Conservation (phyloP, 2,888 invertebrate species). For the Tholera decimalis region DNA sequence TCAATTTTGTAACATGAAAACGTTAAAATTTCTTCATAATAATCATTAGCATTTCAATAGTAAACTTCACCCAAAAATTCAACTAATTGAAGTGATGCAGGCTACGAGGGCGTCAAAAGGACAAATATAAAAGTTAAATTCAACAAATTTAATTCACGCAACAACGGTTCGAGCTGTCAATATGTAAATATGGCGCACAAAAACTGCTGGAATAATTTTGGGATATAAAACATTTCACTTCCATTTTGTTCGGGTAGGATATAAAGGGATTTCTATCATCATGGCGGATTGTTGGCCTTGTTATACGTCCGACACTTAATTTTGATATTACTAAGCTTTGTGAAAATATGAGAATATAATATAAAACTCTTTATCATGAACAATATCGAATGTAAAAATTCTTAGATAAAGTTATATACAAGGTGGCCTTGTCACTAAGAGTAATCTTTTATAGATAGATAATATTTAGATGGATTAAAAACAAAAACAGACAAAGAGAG, state of each 20-base stretch:
- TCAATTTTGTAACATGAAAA: not conserved
- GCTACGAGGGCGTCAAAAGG: constrained; percentile 20
- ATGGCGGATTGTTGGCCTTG: not conserved
- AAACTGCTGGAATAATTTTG: constrained; percentile 45
- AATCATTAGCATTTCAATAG: constrained; percentile 1
- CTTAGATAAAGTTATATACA: no score
- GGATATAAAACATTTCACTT: constrained; percentile 40
- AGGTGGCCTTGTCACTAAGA: no score
- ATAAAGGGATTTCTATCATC: constrained; percentile 36
- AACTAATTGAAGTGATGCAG: constrained; percentile 17
- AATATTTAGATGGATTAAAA: no score
- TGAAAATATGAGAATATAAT: no score
- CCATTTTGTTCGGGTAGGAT: constrained; percentile 26
- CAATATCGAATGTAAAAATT: no score
- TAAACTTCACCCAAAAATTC: constrained; percentile 1
- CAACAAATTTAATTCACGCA: constrained; percentile 56
- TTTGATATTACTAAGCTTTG: not conserved
- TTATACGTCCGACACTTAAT: not conserved
- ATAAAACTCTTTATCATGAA: no score
- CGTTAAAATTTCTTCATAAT: no score
- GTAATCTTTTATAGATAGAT: no score
- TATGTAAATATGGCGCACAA: constrained; percentile 59
- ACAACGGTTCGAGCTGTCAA: constrained; percentile 51
- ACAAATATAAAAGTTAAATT: constrained; percentile 44
- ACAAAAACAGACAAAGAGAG: no score